These are phyloP conservation scores for Eupithecia centaureata DNA, from an alignment of 2,888 invertebrate species.

Conservation along the genomic window DNA sequence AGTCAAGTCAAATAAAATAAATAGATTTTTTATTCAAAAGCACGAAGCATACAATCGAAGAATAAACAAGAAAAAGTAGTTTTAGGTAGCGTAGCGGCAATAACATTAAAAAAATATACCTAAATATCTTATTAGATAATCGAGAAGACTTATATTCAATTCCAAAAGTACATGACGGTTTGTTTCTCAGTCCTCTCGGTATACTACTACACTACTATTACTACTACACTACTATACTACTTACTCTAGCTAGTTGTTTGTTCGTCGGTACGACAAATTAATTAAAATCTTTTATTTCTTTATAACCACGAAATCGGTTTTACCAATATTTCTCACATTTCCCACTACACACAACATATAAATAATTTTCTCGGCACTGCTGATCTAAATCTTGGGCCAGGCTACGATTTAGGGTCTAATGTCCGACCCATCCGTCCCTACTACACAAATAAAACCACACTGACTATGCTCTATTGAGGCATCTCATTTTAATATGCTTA, in stretches of 20 bases:
- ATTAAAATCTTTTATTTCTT: not conserved
- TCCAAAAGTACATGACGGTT: not conserved
- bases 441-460: constrained; percentile 13
- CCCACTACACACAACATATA: constrained; percentile 5
- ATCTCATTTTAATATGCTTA: constrained; percentile 16
- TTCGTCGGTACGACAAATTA: not conserved
- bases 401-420: constrained; percentile 27
- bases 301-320: not conserved
- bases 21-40: too few species aligned
- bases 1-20: too few species aligned
- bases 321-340: not conserved
- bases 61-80: too few species aligned
- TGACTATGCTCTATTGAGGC: constrained; percentile 9
- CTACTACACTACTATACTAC: not conserved
- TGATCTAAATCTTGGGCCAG: constrained; percentile 21
- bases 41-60: too few species aligned
- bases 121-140: not conserved
- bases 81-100: too few species aligned
- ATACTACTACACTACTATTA: too few species aligned
- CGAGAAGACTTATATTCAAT: not conserved
- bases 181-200: too few species aligned
- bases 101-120: too few species aligned
- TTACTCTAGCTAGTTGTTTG: not conserved
- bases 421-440: constrained; percentile 5
- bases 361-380: constrained; percentile 24